Base-by-base conservation (phyloP, 92 coral and sea anemone genomes). In the Muricea muricata region DNA sequence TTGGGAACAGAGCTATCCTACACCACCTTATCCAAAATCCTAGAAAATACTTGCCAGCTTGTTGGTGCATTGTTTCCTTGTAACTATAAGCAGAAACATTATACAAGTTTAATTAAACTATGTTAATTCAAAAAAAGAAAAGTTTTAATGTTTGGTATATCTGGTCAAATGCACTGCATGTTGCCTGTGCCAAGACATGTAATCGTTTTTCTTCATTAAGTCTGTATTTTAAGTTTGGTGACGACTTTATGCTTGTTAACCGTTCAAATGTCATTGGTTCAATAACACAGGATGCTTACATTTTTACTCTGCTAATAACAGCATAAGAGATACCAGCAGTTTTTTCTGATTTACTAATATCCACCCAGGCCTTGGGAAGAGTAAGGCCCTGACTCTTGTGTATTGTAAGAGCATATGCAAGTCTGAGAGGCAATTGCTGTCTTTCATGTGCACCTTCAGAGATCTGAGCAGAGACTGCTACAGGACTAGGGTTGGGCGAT, bases 41-140 rank as follows among this genome's bases (percentile, higher is more conserved):
- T 57, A 57, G 5, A 26, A 57, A 57, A 57, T 57, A 57, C 66
- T 57, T 57, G 24, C 66, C 31, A 20, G 66, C 30, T 26, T 57
- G 30, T 57, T 57, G 66, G 24, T 57, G 6, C 66, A 57, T 57
- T 13, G 6, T 57, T n/a, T n/a, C n/a, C 18, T 57, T 57, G 66
- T 57, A 57, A 26, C 66, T 57, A 57, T 57, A 57, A 57, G 66
- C 66, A 57, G 66, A 57, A 57, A 57, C 66, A 57, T 57, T 57
- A 57, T 57, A 57, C 5, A 57, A 24, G 3, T n/a, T 21, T 57
- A 26, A 57, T 57, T 57, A 57, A 52, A 26, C 20, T 57, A 57
- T 31, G 20, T 57, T 26, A 57, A 2, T 57, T 57, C 14, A 57
- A 57, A 57, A 13, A 57, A 26, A 57, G 24, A 1, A 57, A 57